These are phyloP conservation scores for Tachina grossa DNA, from an alignment of 2,888 invertebrate species.

Conservation along the genomic window DNA sequence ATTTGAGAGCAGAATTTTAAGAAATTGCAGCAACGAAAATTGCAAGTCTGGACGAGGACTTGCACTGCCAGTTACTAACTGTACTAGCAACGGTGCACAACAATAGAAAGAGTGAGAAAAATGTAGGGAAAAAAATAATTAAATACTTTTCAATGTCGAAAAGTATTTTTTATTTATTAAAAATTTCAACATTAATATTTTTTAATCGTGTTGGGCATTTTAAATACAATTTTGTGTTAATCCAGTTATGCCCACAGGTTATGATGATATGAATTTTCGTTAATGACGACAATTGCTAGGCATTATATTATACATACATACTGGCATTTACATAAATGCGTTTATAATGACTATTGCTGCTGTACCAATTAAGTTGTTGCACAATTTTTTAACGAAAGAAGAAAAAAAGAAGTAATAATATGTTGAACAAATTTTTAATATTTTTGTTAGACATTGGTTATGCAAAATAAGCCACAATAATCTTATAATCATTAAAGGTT, in stretches of 20 bases:
- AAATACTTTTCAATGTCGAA: constrained; percentile 64
- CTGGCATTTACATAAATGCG: constrained; percentile 5
- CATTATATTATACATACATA: no score
- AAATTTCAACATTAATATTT: constrained; percentile 7
- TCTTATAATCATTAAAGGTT: background rate
- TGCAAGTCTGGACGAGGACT: no score
- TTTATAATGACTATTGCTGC: background rate
- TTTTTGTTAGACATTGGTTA: background rate
- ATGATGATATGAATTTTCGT: constrained; percentile 52
- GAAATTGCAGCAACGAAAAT: no score
- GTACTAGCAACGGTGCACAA: background rate
- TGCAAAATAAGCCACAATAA: constrained; percentile 1
- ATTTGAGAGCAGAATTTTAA: no score
- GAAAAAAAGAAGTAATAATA: background rate
- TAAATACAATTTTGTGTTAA: constrained; percentile 23
- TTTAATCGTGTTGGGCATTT: background rate
- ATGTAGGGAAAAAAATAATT: background rate
- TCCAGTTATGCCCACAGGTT: constrained; percentile 60
- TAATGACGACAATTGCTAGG: background rate
- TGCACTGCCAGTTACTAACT: background rate
- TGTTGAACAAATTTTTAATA: constrained; percentile 19
- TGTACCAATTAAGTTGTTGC: constrained; percentile 9
- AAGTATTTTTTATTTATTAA: constrained; percentile 17
- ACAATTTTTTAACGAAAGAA: background rate
- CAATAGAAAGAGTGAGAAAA: background rate